Percentiles rank a stretch among this genome's conserved stretches.
These are phyloP conservation scores for Stenodema calcarata DNA, from an alignment of 2,888 invertebrate species.

Conservation along the genomic window DNA sequence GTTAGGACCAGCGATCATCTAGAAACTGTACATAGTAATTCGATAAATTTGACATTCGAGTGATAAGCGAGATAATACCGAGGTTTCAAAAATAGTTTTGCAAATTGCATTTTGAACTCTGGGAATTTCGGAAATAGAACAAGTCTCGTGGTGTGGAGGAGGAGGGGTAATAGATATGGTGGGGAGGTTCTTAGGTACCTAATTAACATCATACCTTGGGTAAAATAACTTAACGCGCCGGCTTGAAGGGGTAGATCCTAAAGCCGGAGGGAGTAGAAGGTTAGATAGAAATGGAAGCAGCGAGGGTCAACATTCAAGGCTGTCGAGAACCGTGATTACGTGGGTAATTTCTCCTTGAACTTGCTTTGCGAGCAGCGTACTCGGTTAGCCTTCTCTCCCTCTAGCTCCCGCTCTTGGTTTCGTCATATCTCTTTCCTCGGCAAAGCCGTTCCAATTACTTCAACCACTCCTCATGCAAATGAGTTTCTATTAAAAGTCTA, in stretches of 20 bases:
- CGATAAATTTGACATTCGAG: too few relatives aligned
- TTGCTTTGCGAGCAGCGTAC: conserved; percentile 29
- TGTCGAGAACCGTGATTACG: conserved; percentile 25
- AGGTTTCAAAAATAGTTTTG: too few relatives aligned
- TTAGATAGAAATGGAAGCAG: conserved; percentile 27
- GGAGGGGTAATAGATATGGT: too few relatives aligned
- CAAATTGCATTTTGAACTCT: too few relatives aligned
- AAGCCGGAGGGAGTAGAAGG: neutral
- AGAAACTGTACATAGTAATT: too few relatives aligned
- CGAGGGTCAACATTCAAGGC: conserved; percentile 37
- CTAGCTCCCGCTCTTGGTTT: neutral
- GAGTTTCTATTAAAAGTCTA: too few relatives aligned
- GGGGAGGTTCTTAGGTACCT: too few relatives aligned
- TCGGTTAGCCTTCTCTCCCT: conserved; percentile 7
- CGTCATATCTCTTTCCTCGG: neutral
- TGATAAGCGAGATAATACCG: too few relatives aligned
- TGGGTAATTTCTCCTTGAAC: conserved; percentile 38
- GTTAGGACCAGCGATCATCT: too few relatives aligned
- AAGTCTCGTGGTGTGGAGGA: too few relatives aligned
- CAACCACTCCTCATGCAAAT: neutral
- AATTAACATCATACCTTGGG: too few relatives aligned
- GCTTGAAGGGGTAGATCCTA: neutral
- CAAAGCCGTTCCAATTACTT: neutral
- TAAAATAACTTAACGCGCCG: neutral
- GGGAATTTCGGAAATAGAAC: too few relatives aligned